Conservation (phyloP, 2,888 invertebrate species). For the Thymelicus acteon region DNA sequence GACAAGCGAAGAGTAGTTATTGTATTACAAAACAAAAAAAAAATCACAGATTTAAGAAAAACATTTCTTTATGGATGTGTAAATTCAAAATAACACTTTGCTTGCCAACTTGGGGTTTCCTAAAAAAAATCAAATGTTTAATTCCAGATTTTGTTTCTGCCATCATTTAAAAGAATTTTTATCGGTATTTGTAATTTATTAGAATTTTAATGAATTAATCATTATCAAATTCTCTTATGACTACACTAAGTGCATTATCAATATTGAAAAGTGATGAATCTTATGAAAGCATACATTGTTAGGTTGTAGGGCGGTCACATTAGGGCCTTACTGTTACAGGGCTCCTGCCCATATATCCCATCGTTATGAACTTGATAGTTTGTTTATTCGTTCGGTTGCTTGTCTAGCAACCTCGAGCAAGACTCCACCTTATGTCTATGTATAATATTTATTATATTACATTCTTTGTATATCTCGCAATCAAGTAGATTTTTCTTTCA, state of each 20-base stretch:
- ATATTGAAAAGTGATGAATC: background rate
- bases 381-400: background rate
- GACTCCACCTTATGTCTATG: conserved; percentile 2
- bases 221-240: background rate
- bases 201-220: too few species aligned
- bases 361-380: background rate
- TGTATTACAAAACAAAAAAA: too few species aligned
- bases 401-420: background rate
- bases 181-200: too few species aligned
- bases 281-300: conserved; percentile 9
- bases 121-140: background rate
- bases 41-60: too few species aligned
- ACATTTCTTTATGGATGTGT: too few species aligned
- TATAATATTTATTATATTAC: too few species aligned
- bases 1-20: too few species aligned
- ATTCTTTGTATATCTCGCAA: too few species aligned
- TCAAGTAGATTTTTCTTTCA: too few species aligned
- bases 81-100: background rate
- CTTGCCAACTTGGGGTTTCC: background rate
- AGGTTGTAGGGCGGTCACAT: background rate
- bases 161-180: too few species aligned
- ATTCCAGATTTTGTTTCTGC: too few species aligned
- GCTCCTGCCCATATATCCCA: background rate
- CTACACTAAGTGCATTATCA: conserved; percentile 4
- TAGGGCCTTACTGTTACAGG: conserved; percentile 9